Percentiles rank a stretch among this genome's conserved stretches.
Evolutionary conservation across 2,797 vertebrate genomes (phyloP).

Genomic region (Sebastes miniatus): DNA sequence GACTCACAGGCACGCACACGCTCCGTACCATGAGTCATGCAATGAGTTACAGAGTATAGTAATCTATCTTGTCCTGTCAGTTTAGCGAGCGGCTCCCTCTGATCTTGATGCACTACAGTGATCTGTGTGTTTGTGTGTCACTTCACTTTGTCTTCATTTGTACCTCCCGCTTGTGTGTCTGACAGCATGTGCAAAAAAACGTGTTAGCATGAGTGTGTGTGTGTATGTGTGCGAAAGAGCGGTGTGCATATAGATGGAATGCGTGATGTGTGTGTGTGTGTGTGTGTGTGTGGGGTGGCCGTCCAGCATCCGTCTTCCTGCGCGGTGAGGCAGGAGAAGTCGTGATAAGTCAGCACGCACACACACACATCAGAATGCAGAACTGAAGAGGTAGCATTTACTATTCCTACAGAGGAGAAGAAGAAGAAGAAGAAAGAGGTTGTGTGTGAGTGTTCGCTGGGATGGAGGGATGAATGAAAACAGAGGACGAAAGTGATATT

Average conservation of each 20-base stretch:
- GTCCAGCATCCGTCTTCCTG: slow-evolving; percentile 29
- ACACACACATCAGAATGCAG: slow-evolving; percentile 9
- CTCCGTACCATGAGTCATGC: slow-evolving; percentile 49
- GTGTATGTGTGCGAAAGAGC: background rate
- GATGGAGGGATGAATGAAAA: slow-evolving; percentile 20
- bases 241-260: background rate
- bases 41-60: slow-evolving; percentile 43
- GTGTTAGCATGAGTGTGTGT: background rate
- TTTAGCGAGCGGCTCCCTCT: slow-evolving; percentile 44
- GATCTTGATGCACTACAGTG: slow-evolving; percentile 50
- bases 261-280: background rate
- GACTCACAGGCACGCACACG: slow-evolving; percentile 32
- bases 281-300: background rate
- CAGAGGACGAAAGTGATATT: background rate
- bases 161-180: slow-evolving; percentile 2
- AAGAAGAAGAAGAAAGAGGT: background rate
- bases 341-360: slow-evolving; percentile 62
- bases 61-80: slow-evolving; percentile 63
- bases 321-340: slow-evolving; percentile 43
- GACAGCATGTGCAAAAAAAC: background rate
- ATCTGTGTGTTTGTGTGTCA: slow-evolving; percentile 50
- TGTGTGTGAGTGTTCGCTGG: background rate
- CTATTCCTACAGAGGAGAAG: background rate
- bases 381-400: slow-evolving; percentile 24
- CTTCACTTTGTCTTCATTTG: slow-evolving; percentile 63